Percentiles rank a stretch among this genome's conserved stretches.
Conservation (phyloP, 2,888 invertebrate species). For the Polyommatus icarus region DNA sequence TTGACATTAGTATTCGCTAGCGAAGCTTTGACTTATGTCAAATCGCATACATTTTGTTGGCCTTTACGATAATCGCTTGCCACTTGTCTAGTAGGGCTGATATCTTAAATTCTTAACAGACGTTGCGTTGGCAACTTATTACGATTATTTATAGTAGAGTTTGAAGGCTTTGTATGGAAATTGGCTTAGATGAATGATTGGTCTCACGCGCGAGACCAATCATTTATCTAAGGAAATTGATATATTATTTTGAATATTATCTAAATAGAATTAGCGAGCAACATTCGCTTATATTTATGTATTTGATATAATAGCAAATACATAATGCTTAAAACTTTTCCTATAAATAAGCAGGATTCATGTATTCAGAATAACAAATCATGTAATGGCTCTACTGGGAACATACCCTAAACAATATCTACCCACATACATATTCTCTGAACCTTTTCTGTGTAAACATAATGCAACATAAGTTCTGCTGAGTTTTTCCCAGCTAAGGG, state of each 20-base stretch:
- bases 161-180: no score
- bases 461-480: background rate
- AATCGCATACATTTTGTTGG: no score
- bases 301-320: background rate
- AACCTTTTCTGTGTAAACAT: constrained; percentile 1
- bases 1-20: no score
- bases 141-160: no score
- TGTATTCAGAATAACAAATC: constrained; percentile 16
- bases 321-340: background rate
- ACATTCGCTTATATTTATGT: background rate
- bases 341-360: constrained; percentile 13
- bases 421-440: background rate
- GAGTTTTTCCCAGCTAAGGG: background rate
- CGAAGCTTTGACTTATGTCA: no score
- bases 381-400: background rate
- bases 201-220: no score
- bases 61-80: no score
- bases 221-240: no score
- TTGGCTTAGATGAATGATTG: no score
- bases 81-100: no score
- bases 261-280: background rate
- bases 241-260: background rate
- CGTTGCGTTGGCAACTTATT: no score
- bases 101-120: no score
- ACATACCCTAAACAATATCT: background rate